Base-by-base conservation (phyloP, 2,113 vertebrate species). In the Fulmarus glacialis region DNA sequence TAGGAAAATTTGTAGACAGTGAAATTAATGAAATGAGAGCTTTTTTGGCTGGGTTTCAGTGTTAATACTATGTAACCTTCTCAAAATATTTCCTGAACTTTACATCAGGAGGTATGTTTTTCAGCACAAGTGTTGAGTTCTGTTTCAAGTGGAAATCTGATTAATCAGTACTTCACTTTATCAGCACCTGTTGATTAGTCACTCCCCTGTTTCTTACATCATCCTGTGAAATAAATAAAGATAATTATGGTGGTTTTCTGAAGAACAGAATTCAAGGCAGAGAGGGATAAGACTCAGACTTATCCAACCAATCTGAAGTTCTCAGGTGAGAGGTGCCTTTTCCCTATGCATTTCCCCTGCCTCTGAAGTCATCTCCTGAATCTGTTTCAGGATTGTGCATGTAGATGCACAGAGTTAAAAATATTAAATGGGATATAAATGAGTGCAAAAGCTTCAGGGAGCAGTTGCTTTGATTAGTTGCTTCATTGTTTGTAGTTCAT, bases 41-140 rank as follows among this genome's bases (percentile, higher is more conserved):
- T 60, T 71, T 82, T 89, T 75, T 71, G 34, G 5, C 30, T 58
- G 38, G 4, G 4, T 67, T 71, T 82, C n/a, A 53, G 6, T 72
- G 30, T 74, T 93, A 70, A 18, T 87, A 64, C 82, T 92, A 34
- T 13, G 15, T 94, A 30, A 47, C 48, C 34, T 87, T 70, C 92
- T 89, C 60, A 45, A 87, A 85, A 45, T 84, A 91, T 79, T 92
- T 96, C 55, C 72, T 92, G 55, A 81, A 67, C 52, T 64, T 89
- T 93, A 82, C 70, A 47, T 87, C 66, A 90, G 50, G 60, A 91
- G 47, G 58, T 58, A 26, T 23, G 12, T 78, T 93, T 50, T 91
- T 89, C 79, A 83, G 67, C 40, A 68, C 75, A 85, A 88, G 26
- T 67, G 38, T 45, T 38, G 20, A 21, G 1, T 67, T 92, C 38